Evolutionary conservation across 2,113 vertebrate genomes (phyloP).

Genomic region (Chaetura pelagica): DNA sequence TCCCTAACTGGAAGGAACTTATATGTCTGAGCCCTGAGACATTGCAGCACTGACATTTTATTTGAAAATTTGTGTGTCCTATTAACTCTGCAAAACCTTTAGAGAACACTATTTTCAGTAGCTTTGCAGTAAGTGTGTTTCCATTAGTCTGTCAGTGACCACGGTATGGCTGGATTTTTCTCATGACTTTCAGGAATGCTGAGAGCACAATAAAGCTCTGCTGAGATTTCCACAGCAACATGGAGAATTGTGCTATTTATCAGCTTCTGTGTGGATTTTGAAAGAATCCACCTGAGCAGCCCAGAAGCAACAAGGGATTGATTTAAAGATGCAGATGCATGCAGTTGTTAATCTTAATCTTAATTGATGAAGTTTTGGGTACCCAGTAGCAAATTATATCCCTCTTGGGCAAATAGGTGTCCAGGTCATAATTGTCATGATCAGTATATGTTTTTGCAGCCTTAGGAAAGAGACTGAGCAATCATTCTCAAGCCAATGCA

Average conservation of each 20-base stretch:
- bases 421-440: background rate
- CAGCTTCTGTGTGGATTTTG: background rate
- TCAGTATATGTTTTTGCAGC: background rate
- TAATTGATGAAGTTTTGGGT: background rate
- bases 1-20: background rate
- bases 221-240: background rate
- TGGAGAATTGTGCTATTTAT: constrained; percentile 18
- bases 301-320: background rate
- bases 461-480: background rate
- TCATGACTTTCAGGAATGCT: constrained; percentile 8
- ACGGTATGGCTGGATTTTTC: background rate
- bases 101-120: background rate
- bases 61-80: background rate
- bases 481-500: background rate
- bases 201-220: constrained; percentile 29
- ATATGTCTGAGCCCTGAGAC: background rate
- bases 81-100: background rate
- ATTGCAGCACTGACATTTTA: background rate
- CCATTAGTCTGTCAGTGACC: constrained; percentile 3
- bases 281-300: background rate
- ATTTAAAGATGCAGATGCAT: background rate
- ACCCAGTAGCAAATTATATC: background rate
- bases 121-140: background rate
- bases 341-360: background rate
- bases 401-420: background rate